Evolutionary conservation across 2,888 invertebrate genomes (phyloP).

Genomic region (Prosapia bicincta): DNA sequence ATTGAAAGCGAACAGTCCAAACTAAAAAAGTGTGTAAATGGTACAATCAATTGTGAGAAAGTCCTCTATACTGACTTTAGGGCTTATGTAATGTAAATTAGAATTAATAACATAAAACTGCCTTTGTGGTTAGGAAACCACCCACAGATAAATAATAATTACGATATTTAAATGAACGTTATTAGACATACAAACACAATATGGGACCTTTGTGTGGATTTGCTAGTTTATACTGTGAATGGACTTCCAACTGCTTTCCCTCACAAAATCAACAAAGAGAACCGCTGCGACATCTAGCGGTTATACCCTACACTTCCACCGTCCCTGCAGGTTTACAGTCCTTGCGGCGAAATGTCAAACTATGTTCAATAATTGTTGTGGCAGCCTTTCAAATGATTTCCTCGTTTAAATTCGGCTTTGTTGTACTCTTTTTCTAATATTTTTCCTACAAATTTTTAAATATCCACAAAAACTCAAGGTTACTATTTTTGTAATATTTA

Average conservation of each 20-base stretch:
- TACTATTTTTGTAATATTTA: no score
- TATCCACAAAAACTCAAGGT: no score
- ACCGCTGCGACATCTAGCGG: background rate
- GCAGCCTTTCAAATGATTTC: background rate
- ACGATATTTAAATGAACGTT: conserved; percentile 23
- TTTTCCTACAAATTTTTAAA: no score
- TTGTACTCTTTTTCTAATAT: background rate
- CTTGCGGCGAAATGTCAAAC: background rate
- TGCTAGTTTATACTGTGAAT: background rate
- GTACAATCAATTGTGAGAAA: no score
- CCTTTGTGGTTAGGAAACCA: background rate
- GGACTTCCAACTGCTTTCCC: background rate
- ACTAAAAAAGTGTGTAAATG: no score
- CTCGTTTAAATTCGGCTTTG: background rate
- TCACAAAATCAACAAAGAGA: background rate
- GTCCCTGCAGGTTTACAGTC: background rate
- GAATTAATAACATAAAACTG: background rate
- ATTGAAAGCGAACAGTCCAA: no score
- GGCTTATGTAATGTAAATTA: background rate
- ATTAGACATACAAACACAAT: background rate
- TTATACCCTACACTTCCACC: background rate
- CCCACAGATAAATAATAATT: conserved; percentile 18
- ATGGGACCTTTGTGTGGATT: background rate
- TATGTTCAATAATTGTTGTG: background rate
- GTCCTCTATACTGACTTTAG: no score